phyloP scores from a whole-genome alignment of 2,113 vertebrate genomes.

The Xiphorhynchus elegans region DNA sequence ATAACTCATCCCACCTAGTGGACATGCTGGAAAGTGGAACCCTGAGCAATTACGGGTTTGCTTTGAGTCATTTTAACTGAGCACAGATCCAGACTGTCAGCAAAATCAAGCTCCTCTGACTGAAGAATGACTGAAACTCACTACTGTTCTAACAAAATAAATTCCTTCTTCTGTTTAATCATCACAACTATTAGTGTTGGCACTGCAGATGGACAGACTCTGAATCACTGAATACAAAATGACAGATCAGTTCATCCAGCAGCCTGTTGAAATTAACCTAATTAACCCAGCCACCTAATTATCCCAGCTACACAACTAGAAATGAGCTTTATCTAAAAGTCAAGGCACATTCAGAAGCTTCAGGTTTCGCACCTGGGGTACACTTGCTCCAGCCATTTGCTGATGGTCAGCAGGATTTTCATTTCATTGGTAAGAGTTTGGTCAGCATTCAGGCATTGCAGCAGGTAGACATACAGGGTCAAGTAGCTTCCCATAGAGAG shows the following conservation, averaged over 20 bases:
- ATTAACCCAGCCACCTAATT: background rate
- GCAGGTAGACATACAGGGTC: conserved; percentile 91
- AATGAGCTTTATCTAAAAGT: background rate
- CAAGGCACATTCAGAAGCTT: background rate
- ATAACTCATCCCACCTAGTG: conserved; percentile 1
- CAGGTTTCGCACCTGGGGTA: conserved; percentile 81
- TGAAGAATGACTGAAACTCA: background rate
- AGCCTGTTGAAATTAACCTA: background rate
- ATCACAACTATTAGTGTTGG: background rate
- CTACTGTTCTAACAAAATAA: background rate
- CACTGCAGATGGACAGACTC: background rate
- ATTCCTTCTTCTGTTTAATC: background rate
- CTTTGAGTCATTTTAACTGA: background rate
- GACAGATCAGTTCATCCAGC: background rate
- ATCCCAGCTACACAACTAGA: background rate
- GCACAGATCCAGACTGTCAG: background rate
- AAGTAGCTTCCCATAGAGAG: conserved; percentile 89
- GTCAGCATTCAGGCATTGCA: conserved; percentile 89
- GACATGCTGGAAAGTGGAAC: background rate
- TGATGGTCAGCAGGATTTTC: conserved; percentile 84
- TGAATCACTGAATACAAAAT: rapidly evolving
- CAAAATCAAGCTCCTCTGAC: background rate
- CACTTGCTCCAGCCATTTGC: conserved; percentile 89
- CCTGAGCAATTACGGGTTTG: background rate
- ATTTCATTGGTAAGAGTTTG: conserved; percentile 89